A percentile compares a stretch with the other conserved stretches of the same genome.
phyloP scores from a whole-genome alignment of 2,888 invertebrate genomes.

The Heliconius hortense region DNA sequence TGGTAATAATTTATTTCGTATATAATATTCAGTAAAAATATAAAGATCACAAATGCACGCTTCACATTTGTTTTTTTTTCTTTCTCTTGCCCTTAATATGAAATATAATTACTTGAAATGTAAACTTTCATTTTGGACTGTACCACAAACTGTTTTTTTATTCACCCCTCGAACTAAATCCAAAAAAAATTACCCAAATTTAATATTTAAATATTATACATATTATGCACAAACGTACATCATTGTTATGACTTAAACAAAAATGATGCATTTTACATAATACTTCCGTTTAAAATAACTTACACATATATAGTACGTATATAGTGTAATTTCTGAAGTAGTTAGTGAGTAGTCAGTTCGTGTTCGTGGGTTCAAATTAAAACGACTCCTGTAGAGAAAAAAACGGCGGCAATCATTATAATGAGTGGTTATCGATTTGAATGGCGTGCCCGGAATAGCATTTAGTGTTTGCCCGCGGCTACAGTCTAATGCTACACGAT shows the following conservation, averaged over 20 bases:
- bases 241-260: background rate
- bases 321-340: conserved; percentile 22
- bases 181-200: background rate
- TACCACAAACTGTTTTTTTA: background rate
- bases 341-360: conserved; percentile 21
- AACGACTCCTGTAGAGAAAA: conserved; percentile 25
- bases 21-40: background rate
- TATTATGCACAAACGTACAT: conserved; percentile 1
- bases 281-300: conserved; percentile 13
- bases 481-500: conserved; percentile 23
- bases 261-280: conserved; percentile 13
- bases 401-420: conserved; percentile 46
- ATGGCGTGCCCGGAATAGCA: conserved; percentile 35
- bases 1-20: background rate
- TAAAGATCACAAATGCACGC: background rate
- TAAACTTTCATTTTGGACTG: background rate
- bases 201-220: background rate
- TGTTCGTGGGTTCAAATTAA: conserved; percentile 25
- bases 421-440: conserved; percentile 69
- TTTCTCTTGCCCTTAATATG: background rate
- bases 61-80: background rate
- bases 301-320: background rate
- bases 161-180: background rate
- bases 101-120: background rate
- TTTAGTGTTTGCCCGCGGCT: conserved; percentile 56